Base-by-base conservation (phyloP, 2,888 invertebrate species). In the Rapana venosa region DNA sequence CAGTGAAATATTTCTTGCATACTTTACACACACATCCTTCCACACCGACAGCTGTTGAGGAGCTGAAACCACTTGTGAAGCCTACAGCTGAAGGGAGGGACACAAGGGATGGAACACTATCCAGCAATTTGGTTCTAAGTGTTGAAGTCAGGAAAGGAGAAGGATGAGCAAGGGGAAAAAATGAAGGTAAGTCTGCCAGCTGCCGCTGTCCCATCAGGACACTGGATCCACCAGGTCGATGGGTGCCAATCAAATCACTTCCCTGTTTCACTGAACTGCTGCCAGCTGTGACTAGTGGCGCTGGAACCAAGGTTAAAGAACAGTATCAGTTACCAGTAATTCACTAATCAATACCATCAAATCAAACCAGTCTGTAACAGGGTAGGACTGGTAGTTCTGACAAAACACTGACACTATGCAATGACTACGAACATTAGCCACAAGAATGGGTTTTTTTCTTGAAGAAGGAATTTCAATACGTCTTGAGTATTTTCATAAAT, bases 1-100 rank as follows among this genome's bases (percentile, higher is more conserved):
- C 6, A 17, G n/a, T n/a, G 83, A 89, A 89, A n/a, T 70, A 36
- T 47, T 56, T 83, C 30, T 58, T 70, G 84, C 89, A 89, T 74
- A 70, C 15, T 61, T 36, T 84, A 58, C 89, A 89, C 74, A 70
- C 70, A 4, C 35, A 17, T 58, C 86, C 86, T 26, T 66, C 86
- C 32, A 66, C 66, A 86, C 20, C 11, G 11, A 58, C 56, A 58
- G 32, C 30, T 26, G 0, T 22, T 47, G 47, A 32, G 58, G 86
- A 15, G 1, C 35, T 66, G n/a, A 86, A 66, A 22, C 11, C 66
- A 58, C 30, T 58, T 15, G 30, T 6, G 30, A n/a, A 66, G 86
- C 86, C 56, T 22, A 66, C 32, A 11, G 61, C 86, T 22, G 86
- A 66, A 32, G 86, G 66, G 30, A 86, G 86, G 35, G 86, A 32